Conservation (phyloP, 2,113 vertebrate genomes). For the Alouatta palliata region DNA sequence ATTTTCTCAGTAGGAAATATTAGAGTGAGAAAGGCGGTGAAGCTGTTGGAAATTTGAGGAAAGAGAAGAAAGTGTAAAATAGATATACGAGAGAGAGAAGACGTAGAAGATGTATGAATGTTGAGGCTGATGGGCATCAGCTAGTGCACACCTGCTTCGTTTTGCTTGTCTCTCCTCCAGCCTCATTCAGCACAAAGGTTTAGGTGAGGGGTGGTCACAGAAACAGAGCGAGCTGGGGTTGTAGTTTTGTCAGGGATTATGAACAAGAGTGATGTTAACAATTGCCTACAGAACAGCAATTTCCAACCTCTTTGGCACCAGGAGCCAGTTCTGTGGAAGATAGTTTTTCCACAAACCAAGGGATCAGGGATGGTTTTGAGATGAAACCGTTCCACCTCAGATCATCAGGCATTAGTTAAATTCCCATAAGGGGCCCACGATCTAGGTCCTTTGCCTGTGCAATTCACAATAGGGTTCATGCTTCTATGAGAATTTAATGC, state of each 20-base stretch:
- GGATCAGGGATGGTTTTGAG: too few relatives aligned
- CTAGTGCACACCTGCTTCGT: not conserved
- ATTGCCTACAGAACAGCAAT: not conserved
- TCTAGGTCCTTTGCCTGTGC: too few relatives aligned
- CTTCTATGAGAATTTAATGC: too few relatives aligned
- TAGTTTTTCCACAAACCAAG: too few relatives aligned
- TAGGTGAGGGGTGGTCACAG: too few relatives aligned
- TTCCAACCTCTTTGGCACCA: too few relatives aligned
- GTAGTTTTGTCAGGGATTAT: not conserved
- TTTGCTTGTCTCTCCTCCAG: not conserved
- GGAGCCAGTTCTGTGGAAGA: too few relatives aligned
- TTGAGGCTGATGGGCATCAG: not conserved
- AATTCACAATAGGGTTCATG: too few relatives aligned
- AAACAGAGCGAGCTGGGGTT: not conserved
- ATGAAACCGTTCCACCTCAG: too few relatives aligned
- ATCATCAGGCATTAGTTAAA: too few relatives aligned
- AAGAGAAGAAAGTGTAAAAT: not conserved
- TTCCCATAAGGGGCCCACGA: too few relatives aligned
- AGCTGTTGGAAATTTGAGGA: not conserved
- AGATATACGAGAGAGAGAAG: not conserved
- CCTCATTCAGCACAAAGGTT: not conserved
- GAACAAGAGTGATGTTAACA: not conserved
- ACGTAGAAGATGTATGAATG: too few relatives aligned
- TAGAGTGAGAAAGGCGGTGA: not conserved
- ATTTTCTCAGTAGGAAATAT: not conserved